Evolutionary conservation across 2,888 invertebrate genomes (phyloP), one percentile per base, ranked within the genome.

Genomic region (Lingula anatina): DNA sequence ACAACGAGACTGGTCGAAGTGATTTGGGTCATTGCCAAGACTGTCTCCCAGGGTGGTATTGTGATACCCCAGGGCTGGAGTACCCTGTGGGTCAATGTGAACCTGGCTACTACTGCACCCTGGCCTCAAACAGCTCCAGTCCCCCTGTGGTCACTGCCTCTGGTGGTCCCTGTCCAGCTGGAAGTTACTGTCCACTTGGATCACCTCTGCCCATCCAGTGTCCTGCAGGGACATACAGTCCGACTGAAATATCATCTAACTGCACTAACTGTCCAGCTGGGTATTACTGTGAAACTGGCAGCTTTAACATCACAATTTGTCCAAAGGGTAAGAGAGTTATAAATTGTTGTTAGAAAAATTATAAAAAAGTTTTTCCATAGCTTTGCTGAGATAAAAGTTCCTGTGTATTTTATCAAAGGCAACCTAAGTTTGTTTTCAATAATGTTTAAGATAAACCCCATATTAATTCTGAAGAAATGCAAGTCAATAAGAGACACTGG

Each of bases 161-260:
- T 20, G 70, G 70, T 15, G 71, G 71, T 26, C 70, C 71, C 2
- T 74, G 74, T 54, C 70, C 72, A 7, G 46, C 57, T 1, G 74
- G 74, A 5, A 64, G 64, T 21, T 72, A 57, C 53, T 74, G 74
- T 52, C 49, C 51, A 15, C 51, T 46, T 28, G 74, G 73, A 15
- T 62, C 70, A 3, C 62, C 64, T 48, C 39, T 53, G 9, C 59
- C 71, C 2, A 47, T 49, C 4, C 55, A 56, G 9, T 74, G 74
- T 56, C 55, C 59, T 9, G 61, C 70, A 9, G 74, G 74, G 5
- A 63, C 64, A 2, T 74, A 65, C 59, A 68, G 59, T 36, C 50
- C 59, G 5, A 38, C 59, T n/a, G 55, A 60, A 27, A 61, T 61
- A 45, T 62, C 63, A 53, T 48, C 61, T 2, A 60, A 57, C 40